Conservation (phyloP, 1,140 invertebrate genomes). For the Helicoverpa zea region DNA sequence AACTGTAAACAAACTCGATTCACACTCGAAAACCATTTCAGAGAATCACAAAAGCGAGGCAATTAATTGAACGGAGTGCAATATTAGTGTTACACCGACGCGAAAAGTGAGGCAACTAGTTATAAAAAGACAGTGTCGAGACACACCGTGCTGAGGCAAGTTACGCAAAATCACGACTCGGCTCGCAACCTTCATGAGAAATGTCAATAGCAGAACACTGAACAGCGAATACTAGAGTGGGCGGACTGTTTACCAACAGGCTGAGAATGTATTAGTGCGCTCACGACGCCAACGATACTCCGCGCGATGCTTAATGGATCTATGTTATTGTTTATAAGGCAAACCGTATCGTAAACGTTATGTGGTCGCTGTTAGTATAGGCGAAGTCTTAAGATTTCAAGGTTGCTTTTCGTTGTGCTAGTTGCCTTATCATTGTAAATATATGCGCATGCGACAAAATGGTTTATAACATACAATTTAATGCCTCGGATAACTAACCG, state of each 20-base stretch:
- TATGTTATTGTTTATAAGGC: constrained; percentile 44
- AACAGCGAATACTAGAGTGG: constrained; percentile 70
- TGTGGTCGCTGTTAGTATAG: background rate
- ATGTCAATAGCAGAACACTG: constrained; percentile 82
- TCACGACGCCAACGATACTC: background rate
- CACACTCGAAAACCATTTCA: constrained; percentile 76
- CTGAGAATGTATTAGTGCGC: background rate
- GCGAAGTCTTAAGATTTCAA: constrained; percentile 10
- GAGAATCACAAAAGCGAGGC: constrained; percentile 47
- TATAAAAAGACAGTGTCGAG: constrained; percentile 66
- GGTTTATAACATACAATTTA: too few species aligned
- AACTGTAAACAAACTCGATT: constrained; percentile 54
- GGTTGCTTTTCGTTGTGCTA: background rate
- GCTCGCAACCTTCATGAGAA: constrained; percentile 77
- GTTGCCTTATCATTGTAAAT: background rate
- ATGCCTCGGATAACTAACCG: too few species aligned
- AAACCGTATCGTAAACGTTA: background rate
- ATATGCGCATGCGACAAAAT: too few species aligned
- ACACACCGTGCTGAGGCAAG: constrained; percentile 65
- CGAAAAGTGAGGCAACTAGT: constrained; percentile 60
- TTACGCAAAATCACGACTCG: constrained; percentile 84
- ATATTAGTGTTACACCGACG: constrained; percentile 50
- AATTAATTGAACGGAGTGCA: constrained; percentile 48
- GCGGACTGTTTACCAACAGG: constrained; percentile 69
- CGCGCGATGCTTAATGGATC: background rate